These are phyloP conservation scores for Cephus rjabovi DNA, from an alignment of 2,888 invertebrate genomes.

Conservation along the genomic window DNA sequence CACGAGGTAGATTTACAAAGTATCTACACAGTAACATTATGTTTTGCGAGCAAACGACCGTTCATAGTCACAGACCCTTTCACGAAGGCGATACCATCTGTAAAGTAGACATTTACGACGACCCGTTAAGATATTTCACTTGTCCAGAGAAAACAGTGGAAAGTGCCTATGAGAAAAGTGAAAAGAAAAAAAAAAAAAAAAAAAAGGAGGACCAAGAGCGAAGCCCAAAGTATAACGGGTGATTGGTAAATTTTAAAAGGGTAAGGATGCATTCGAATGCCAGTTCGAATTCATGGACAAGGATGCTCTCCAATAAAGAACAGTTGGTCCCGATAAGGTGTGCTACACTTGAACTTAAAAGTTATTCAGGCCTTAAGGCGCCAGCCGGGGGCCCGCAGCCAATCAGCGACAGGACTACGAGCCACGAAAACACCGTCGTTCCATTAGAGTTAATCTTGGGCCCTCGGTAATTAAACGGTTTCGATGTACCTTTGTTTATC, in stretches of 20 bases:
- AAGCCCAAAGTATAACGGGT: neutral
- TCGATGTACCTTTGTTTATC: conserved; percentile 58
- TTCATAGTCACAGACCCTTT: neutral
- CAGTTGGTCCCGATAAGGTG: conserved; percentile 8
- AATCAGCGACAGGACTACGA: conserved; percentile 13
- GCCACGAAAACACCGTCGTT: conserved; percentile 37
- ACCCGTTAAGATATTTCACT: neutral
- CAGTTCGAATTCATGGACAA: neutral
- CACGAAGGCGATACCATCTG: neutral
- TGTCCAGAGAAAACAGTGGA: neutral
- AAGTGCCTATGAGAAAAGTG: neutral
- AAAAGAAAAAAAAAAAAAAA: neutral
- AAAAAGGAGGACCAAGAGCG: neutral
- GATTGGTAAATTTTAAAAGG: neutral
- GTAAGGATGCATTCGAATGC: neutral
- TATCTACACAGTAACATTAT: neutral
- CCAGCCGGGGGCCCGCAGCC: conserved; percentile 27
- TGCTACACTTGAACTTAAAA: conserved; percentile 20
- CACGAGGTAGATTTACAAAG: neutral
- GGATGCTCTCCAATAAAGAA: conserved; percentile 5
- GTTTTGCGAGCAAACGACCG: neutral
- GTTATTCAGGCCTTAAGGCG: conserved; percentile 36
- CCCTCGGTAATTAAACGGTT: conserved; percentile 60
- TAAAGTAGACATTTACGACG: neutral
- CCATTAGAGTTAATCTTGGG: conserved; percentile 62